A percentile compares a stretch with the other conserved stretches of the same genome.
Conservation (phyloP, 2,113 vertebrate genomes). For the Pelodiscus sinensis region DNA sequence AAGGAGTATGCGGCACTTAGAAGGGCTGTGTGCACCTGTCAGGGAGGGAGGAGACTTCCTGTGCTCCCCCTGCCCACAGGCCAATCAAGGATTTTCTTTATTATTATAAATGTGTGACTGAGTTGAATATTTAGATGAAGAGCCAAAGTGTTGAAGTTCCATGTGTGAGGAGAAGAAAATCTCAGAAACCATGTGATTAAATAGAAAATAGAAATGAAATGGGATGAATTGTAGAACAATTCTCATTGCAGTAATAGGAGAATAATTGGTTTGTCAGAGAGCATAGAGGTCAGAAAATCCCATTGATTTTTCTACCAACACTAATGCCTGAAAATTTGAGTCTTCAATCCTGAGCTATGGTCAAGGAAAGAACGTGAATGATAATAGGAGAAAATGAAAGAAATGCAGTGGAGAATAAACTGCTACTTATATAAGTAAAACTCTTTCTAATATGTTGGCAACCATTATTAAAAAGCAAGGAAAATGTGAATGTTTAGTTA, state of each 20-base stretch:
- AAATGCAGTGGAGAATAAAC: not conserved
- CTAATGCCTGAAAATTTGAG: not conserved
- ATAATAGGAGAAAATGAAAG: not conserved
- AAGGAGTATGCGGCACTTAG: too few species aligned
- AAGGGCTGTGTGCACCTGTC: too few species aligned
- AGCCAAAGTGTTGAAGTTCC: not conserved
- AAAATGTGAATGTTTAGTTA: not conserved
- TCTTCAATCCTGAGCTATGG: not conserved
- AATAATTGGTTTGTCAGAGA: not conserved
- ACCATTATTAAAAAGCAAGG: not conserved
- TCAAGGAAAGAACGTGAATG: conserved; percentile 1
- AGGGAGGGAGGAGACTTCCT: too few species aligned
- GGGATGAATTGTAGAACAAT: not conserved
- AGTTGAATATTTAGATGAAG: not conserved
- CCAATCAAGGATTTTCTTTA: not conserved
- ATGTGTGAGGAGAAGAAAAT: not conserved
- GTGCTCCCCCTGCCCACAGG: too few species aligned
- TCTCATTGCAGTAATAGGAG: not conserved
- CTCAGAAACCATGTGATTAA: not conserved
- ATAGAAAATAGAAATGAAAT: not conserved
- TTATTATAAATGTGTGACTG: not conserved
- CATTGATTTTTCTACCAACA: not conserved
- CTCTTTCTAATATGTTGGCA: not conserved
- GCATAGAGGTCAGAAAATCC: not conserved
- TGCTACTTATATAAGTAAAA: not conserved